Evolutionary conservation across 2,888 invertebrate species (phyloP), one percentile per base, ranked within the genome.

Genomic region (Netelia virgata): DNA sequence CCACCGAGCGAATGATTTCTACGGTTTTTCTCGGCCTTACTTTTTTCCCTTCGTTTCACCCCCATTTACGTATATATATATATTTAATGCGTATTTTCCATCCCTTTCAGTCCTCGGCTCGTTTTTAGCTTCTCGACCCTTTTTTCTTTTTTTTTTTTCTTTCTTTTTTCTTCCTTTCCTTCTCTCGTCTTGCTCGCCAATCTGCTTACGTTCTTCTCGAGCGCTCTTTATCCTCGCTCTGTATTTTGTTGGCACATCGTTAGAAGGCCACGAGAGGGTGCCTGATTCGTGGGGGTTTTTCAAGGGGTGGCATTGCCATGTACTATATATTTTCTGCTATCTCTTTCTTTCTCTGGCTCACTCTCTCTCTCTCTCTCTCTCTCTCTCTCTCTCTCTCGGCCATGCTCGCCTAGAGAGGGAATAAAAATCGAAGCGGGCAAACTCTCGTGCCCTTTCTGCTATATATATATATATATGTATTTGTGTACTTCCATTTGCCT

Each of bases 181-280:
- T 6, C 36, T 36, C 36, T 36, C 36, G 36, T 36, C 36, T 36
- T 36, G 36, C 84, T 86, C 88, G 86, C 88, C 92, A 88, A 92
- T 92, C 92, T 92, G 92, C 92, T 92, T 92, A 92, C 90, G 90
- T 84, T 90, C 88, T 88, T 86, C 88, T 83, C 84, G 86, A 88
- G 85, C 82, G 72, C 88, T 91, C 90, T 92, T 92, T 91, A 92
- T 91, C 91, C 90, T 88, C 77, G 88, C 79, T 88, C 91, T 89
- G 89, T 90, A 90, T 91, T 92, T 92, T 93, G 93, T 93, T 93
- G 90, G 93, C 92, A 93, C 93, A 93, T 93, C 93, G 92, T 93
- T 93, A 93, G 92, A 91, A 88, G 88, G 85, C 88, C 88, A 84
- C 86, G 87, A 88, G 90, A 92, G 90, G 92, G 90, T 89, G 91